Evolutionary conservation across 2,797 vertebrate species (phyloP).

Genomic region (Austrolebias charrua): DNA sequence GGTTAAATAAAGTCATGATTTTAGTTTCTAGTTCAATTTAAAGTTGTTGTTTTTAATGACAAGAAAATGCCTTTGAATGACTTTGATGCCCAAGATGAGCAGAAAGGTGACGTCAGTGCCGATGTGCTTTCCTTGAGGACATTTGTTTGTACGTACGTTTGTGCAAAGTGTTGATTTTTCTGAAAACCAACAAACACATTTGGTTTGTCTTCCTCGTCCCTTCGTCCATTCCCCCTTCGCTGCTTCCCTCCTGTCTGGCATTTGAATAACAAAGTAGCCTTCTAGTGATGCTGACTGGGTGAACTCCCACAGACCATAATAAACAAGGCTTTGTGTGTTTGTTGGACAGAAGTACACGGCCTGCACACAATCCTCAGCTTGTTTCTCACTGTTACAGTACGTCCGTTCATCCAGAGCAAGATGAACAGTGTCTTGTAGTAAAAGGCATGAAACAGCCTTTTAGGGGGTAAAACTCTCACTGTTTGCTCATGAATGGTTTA

Average conservation of each 20-base stretch:
- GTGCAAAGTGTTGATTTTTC: not conserved
- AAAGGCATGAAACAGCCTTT: slow-evolving; percentile 35
- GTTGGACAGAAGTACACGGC: slow-evolving; percentile 31
- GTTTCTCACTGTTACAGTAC: slow-evolving; percentile 57
- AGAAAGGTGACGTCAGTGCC: not conserved
- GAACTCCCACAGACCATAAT: slow-evolving; percentile 61
- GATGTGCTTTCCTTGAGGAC: not conserved
- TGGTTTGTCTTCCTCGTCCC: not conserved
- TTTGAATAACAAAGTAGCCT: slow-evolving; percentile 82
- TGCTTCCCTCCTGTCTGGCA: slow-evolving; percentile 47
- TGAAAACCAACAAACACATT: slow-evolving; percentile 2
- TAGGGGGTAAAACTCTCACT: slow-evolving; percentile 12
- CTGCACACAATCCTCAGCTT: slow-evolving; percentile 51
- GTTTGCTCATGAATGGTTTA: slow-evolving; percentile 15
- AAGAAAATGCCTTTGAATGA: not conserved
- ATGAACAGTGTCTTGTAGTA: slow-evolving; percentile 34
- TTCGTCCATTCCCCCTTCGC: slow-evolving; percentile 26
- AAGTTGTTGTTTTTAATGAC: not conserved
- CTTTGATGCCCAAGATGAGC: not conserved
- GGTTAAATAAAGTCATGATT: not conserved
- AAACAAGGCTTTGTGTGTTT: slow-evolving; percentile 69
- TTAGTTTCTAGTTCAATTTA: not conserved
- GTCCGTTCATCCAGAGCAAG: slow-evolving; percentile 35
- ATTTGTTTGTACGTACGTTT: slow-evolving; percentile 7
- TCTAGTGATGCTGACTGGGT: slow-evolving; percentile 56